Conservation (phyloP, 2,113 vertebrate genomes). For the Phyllopteryx taeniolatus region DNA sequence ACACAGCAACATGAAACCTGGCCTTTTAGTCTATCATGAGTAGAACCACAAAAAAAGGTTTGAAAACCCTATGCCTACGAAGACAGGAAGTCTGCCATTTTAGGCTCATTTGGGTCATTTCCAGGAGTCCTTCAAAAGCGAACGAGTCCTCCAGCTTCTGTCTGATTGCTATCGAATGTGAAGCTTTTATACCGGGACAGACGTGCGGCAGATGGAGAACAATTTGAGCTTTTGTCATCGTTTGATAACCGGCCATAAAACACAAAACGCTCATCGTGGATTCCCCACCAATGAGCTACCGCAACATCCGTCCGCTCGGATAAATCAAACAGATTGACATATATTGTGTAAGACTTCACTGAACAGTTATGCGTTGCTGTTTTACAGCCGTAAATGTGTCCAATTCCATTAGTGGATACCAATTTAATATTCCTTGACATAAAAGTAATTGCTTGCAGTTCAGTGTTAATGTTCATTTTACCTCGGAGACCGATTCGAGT, state of each 20-base stretch:
- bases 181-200: not conserved
- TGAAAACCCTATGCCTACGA: too few relatives aligned
- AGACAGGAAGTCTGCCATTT: not conserved
- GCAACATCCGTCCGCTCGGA: too few relatives aligned
- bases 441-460: constrained; percentile 36
- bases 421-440: constrained; percentile 34
- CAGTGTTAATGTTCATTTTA: constrained; percentile 45
- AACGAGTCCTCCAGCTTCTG: not conserved
- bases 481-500: constrained; percentile 31
- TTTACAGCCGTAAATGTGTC: not conserved
- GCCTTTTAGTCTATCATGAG: too few relatives aligned
- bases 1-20: too few relatives aligned
- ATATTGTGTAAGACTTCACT: not conserved
- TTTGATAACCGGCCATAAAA: not conserved
- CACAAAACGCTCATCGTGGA: not conserved
- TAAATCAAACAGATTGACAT: not conserved
- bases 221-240: not conserved
- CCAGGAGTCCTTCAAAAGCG: not conserved
- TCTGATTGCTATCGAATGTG: not conserved
- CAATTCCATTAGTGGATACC: constrained; percentile 23
- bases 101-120: not conserved
- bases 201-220: not conserved
- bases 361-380: not conserved
- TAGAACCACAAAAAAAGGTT: too few relatives aligned
- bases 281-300: too few relatives aligned